Evolutionary conservation across 2,888 invertebrate species (phyloP).

Genomic region (Dryobota labecula): DNA sequence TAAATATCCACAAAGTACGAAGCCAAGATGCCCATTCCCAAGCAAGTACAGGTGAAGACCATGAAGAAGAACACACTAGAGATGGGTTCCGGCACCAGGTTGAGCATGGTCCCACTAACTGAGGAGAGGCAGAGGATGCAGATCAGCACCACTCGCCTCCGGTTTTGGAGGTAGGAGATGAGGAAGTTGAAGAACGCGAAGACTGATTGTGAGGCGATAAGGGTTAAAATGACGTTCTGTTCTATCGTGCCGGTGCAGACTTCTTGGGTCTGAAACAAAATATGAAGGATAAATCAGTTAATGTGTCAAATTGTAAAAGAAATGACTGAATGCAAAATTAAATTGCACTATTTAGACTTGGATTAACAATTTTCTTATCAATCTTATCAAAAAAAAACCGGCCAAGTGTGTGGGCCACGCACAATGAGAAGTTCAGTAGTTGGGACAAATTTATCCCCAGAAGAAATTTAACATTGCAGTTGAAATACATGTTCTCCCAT

Average conservation of each 20-base stretch:
- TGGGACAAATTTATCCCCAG: no score
- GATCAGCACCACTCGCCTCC: constrained; percentile 88
- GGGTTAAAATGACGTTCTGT: constrained; percentile 91
- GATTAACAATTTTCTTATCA: no score
- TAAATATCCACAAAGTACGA: constrained; percentile 87
- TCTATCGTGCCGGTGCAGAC: constrained; percentile 90
- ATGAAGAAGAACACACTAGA: constrained; percentile 85
- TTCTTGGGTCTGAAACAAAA: constrained; percentile 76
- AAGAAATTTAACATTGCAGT: no score
- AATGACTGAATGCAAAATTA: no score
- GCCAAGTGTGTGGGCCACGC: no score
- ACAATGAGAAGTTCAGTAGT: no score
- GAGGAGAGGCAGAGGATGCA: constrained; percentile 88
- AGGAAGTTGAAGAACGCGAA: constrained; percentile 91
- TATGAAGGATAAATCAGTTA: background rate
- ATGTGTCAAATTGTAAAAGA: no score
- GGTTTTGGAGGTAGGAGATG: constrained; percentile 88
- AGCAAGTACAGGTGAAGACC: constrained; percentile 84
- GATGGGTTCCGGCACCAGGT: constrained; percentile 83
- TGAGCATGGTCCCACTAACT: constrained; percentile 85
- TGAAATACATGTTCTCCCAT: no score
- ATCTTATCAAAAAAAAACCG: no score
- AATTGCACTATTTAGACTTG: no score
- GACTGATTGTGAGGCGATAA: constrained; percentile 91
- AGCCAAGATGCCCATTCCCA: constrained; percentile 86